Evolutionary conservation across 2,113 vertebrate species (phyloP), one percentile per base, ranked within the genome.

Genomic region (Microcebus jonahi): DNA sequence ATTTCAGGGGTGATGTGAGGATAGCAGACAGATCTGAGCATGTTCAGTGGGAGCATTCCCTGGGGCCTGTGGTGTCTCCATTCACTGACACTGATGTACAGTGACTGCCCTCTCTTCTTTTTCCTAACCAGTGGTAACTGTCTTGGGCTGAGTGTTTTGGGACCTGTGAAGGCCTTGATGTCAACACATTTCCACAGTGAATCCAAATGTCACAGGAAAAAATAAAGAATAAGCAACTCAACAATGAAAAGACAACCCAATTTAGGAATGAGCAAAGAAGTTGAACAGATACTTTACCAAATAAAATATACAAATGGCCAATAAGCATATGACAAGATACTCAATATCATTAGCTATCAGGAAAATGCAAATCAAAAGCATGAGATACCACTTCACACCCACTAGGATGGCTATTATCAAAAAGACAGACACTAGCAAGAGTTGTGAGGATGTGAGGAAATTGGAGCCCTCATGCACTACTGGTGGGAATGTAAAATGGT

Each of bases 1-100:
- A 94, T 95, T 95, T 95, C 85, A 91, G 96, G 70, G 88, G 95
- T 96, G 82, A 97, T 75, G 36, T 86, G 68, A 97, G 89, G 96
- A 95, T 50, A 97, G 42, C 61, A 97, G 96, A 93, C 82, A 97
- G 94, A 94, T 63, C 73, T 75, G 81, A 94, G 4, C 7, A 23
- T 85, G 77, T 89, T 92, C 71, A 77, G 34, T 21, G 8, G 77
- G 61, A 94, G 25, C 55, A 87, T 95, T 92, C 95, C 94, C 86
- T 91, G 48, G 73, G 94, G 96, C 91, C 50, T 92, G 82, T 34
- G 77, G 80, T 84, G 92, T 94, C 88, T 96, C 90, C 81, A 63
- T 61, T 93, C 80, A 50, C 63, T 91, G 95, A 96, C 96, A 93
- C 36, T 97, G 97, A 96, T 94, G 68, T 90, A 94, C 93, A 94